Evolutionary conservation across 2,113 vertebrate species (phyloP).

Genomic region (Echinops telfairi): DNA sequence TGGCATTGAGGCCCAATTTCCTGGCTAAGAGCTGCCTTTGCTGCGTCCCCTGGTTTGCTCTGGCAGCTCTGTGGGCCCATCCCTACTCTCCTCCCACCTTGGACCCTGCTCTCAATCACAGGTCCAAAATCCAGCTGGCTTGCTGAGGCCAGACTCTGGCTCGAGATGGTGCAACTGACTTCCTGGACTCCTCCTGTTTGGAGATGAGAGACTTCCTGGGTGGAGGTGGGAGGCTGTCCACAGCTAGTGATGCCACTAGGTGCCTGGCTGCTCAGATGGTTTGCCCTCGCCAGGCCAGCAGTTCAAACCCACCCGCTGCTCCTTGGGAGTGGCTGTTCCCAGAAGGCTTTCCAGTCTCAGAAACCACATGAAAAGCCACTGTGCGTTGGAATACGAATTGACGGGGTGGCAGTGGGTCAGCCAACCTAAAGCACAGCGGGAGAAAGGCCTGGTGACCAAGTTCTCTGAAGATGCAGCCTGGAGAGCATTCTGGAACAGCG

Average conservation of each 20-base stretch:
- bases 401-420: background rate
- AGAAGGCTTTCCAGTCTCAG: too few relatives aligned
- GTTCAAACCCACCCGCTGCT: too few relatives aligned
- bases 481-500: too few relatives aligned
- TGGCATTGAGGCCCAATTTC: background rate
- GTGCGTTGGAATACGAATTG: too few relatives aligned
- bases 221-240: background rate
- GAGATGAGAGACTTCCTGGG: background rate
- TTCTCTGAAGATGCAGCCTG: background rate
- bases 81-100: background rate
- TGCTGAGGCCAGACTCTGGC: background rate
- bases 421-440: background rate
- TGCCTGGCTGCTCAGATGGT: background rate
- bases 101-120: background rate
- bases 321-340: too few relatives aligned
- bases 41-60: background rate
- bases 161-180: too few relatives aligned
- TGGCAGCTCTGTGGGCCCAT: background rate
- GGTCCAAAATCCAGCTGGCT: background rate
- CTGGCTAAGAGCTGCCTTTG: background rate
- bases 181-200: background rate
- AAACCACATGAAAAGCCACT: too few relatives aligned
- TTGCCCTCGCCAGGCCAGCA: background rate
- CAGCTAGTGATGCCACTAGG: too few relatives aligned
- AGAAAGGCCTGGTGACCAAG: background rate